Base-by-base conservation (phyloP, 2,888 invertebrate genomes). In the Axea sp. region DNA sequence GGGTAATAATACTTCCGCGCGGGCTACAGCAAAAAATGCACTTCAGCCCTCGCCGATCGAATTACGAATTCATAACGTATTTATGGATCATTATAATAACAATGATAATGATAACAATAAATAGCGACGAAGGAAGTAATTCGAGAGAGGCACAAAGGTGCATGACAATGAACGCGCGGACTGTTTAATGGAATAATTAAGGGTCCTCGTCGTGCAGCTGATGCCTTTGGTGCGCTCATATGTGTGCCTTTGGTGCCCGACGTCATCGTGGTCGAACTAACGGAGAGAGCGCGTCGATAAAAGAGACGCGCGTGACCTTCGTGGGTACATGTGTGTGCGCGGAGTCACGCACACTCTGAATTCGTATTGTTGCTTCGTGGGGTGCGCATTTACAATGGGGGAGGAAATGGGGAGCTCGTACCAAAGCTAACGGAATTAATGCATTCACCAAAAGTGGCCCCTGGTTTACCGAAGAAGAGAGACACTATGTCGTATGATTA, bases 181-280 rank as follows among this genome's bases (percentile, higher is more conserved):
- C 84, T 80, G 83, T 86, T 86, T 86, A 86, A 86, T 86, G 84
- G 86, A 86, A 86, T 86, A 86, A 87, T 87, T 86, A 86, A 85
- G 84, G 86, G 82, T 81, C 82, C 83, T 85, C 80, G 81, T 78
- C 73, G 80, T 77, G 86, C 86, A 86, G 86, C 86, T 86, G 86
- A 86, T 86, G 84, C 84, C 80, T 77, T 78, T 41, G 59, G 47
- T 60, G 49, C 69, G 45, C 75, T 76, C 72, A 53, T 71, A 53
- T 62, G 71, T 60, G 53, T n/a, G n/a, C n/a, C n/a, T n/a, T n/a
- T n/a, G 4, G 19, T n/a, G 26, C 53, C 17, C 30, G 45, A 67
- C 51, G 68, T 41, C 73, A 37, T 60, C 26, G 68, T 35, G 8
- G 28, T 11, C 31, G 28, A 35, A 35, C 35, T 47, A 28, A 33